Evolutionary conservation across 2,888 invertebrate species (phyloP).

Genomic region (Agrochola circellaris): DNA sequence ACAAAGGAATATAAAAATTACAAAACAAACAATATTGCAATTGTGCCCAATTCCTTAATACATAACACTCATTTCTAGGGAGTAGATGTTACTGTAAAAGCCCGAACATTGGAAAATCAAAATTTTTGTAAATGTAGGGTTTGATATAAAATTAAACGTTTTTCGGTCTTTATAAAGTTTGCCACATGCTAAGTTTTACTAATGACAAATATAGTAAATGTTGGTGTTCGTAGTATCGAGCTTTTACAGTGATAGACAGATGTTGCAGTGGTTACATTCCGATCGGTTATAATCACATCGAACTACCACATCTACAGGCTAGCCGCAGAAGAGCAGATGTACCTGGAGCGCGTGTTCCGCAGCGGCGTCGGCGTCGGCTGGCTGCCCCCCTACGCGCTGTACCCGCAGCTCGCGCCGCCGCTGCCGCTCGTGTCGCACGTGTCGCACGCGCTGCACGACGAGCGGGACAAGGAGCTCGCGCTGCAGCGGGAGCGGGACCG

Average conservation of each 20-base stretch:
- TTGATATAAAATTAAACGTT: not conserved
- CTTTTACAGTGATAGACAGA: not conserved
- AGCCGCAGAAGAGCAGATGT: conserved; percentile 95
- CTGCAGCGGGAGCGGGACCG: conserved; percentile 89
- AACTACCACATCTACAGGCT: conserved; percentile 78
- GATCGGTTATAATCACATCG: not conserved
- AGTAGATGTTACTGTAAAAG: not conserved
- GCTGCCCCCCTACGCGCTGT: conserved; percentile 89
- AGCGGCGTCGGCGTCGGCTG: conserved; percentile 89
- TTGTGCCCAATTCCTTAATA: not conserved
- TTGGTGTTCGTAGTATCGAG: not conserved
- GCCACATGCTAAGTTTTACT: no score
- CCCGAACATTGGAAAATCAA: no score
- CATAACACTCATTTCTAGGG: not conserved
- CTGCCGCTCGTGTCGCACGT: conserved; percentile 82
- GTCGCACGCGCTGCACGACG: conserved; percentile 86
- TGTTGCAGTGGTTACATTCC: not conserved
- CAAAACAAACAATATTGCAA: not conserved
- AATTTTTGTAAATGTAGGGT: not conserved
- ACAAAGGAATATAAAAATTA: not conserved
- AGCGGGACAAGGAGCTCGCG: conserved; percentile 90
- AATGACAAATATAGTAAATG: not conserved
- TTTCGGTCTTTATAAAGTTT: not conserved
- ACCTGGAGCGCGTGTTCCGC: conserved; percentile 94
- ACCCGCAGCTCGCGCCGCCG: conserved; percentile 87